Evolutionary conservation across 2,113 vertebrate genomes (phyloP), one percentile per base, ranked within the genome.

Genomic region (Rutilus rutilus): DNA sequence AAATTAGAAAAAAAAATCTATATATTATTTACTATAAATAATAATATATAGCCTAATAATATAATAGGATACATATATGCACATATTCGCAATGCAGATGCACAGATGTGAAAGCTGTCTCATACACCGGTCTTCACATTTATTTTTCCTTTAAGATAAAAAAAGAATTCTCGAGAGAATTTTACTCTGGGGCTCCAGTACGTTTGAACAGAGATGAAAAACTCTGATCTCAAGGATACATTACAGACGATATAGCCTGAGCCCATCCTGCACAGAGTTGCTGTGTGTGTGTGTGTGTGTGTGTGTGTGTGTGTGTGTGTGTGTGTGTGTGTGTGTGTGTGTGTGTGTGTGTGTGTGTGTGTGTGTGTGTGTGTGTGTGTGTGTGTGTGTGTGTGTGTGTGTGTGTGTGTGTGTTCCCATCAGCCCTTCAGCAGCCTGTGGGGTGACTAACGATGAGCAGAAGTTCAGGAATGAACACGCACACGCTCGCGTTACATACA

Each of bases 381-480:
- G 27, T 33, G 30, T 33, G 45, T 47, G 45, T 47, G 45, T 47
- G 45, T 12, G 45, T 47, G 45, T 12, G 45, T 12, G 45, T 50
- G 47, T 15, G 47, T 15, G 47, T 19, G 52, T 19, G 52, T 19
- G 9, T 33, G 78, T 59, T 64, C 19, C 65, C 23, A 59, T 83
- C 62, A 82, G 62, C 69, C 65, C 23, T 50, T 83, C 52, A 82
- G 62, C 69, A 57, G 54, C n/a, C 57, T 80, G 78, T 36, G 36
- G 62, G 57, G 64, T 79, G 67, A 84, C 71, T 82, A 85, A 80
- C 30, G 52, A 74, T 71, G 67, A 85, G n/a, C 23, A 45, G 15
- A n/a, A 69, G 80, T 82, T 82, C 62, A 82, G 79, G 62, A 82
- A 82, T 82, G 79, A 82, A 82, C 62, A 69, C 36, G 65, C 59